phyloP scores from a whole-genome alignment of 2,888 invertebrate species.

The Electrophaes corylata region DNA sequence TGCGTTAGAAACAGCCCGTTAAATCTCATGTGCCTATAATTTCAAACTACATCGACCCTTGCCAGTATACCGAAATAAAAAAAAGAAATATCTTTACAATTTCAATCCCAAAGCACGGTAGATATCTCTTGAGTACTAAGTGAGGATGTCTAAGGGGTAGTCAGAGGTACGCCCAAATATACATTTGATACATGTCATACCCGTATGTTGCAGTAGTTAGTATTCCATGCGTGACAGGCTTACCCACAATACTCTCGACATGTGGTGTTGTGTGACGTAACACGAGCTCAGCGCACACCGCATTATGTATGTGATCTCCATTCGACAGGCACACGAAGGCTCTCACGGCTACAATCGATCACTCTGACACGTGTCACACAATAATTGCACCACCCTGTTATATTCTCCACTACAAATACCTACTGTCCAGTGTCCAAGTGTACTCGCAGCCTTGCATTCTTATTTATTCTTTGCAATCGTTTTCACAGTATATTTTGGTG shows the following conservation, averaged over 20 bases:
- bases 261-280: not conserved
- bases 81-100: no score
- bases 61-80: no score
- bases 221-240: no score
- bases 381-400: not conserved
- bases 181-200: no score
- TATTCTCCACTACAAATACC: not conserved
- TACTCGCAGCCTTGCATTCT: not conserved
- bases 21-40: no score
- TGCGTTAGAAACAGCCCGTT: no score
- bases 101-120: no score
- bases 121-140: no score
- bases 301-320: constrained; percentile 4
- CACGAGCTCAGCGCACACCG: not conserved
- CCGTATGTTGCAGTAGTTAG: no score
- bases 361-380: constrained; percentile 3
- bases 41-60: no score
- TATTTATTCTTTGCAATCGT: not conserved
- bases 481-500: not conserved
- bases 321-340: not conserved
- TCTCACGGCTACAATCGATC: constrained; percentile 11
- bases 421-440: not conserved
- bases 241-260: not conserved
- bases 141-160: no score
- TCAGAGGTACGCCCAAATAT: no score